Evolutionary conservation across 2,797 vertebrate genomes (phyloP), one percentile per base, ranked within the genome.

Genomic region (Eremophila alpestris): DNA sequence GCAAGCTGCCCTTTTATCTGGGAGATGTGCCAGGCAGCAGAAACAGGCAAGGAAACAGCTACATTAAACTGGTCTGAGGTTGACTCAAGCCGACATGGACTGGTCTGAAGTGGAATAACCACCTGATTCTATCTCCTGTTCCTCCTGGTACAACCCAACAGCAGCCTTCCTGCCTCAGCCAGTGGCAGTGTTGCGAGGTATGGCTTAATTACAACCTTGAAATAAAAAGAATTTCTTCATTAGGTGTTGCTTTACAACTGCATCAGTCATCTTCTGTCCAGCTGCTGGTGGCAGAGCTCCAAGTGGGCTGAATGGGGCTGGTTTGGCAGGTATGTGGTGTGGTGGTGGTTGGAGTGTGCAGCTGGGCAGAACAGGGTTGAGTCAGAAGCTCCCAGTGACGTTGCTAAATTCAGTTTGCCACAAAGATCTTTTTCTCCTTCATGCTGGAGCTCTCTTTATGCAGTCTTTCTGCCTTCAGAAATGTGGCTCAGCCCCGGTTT

Each of bases 381-480:
- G 78, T 94, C 95, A 93, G 89, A 79, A 51, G 76, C 58, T 91
- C 24, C 75, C 54, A 56, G 49, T 92, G 93, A 68, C 3, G 2
- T 54, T 87, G 76, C 73, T 96, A 68, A 90, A 88, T 88, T 71
- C 89, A 54, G 10, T 65, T 90, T 73, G 45, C 75, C 86, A 94
- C 94, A 94, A 76, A 90, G 86, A 52, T 77, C 85, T 90, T 90
- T 83, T 94, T 86, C 85, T 92, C 6, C 58, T 94, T 54, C 38
- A 4, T 49, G 58, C 84, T 89, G 73, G 87, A 80, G 84, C 93
- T 87, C 60, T 60, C 65, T 93, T 65, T 89, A 40, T 87, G 77
- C 83, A 54, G 70, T 19, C 58, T 85, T 87, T 83, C 49, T 85
- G 76, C 93, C 40, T 94, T 85, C 79, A 85, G 76, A 89, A 87